phyloP scores from a whole-genome alignment of 2,888 invertebrate species.

The Gerris lacustris region DNA sequence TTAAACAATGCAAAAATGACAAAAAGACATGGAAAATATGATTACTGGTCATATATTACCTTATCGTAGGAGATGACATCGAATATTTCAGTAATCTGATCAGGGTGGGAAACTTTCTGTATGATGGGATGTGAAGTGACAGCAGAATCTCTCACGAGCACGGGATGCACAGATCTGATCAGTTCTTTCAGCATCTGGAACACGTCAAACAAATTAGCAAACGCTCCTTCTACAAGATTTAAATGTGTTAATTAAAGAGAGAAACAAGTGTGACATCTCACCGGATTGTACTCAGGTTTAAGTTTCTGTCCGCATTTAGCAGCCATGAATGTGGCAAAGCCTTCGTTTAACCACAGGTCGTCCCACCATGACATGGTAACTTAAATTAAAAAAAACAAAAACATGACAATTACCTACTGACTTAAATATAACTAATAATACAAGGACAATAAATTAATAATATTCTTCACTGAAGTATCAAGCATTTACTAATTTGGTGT shows the following conservation, averaged over 20 bases:
- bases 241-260: neutral
- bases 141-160: conserved; percentile 61
- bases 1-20: no score
- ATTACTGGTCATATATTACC: conserved; percentile 39
- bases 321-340: conserved; percentile 82
- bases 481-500: no score
- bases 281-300: conserved; percentile 47
- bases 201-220: conserved; percentile 14
- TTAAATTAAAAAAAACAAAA: conserved; percentile 35
- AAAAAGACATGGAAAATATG: no score
- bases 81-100: conserved; percentile 83
- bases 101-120: conserved; percentile 68
- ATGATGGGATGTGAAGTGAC: conserved; percentile 82
- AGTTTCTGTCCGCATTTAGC: conserved; percentile 62
- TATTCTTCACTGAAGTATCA: no score
- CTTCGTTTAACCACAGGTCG: conserved; percentile 86
- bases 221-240: neutral
- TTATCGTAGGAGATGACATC: conserved; percentile 85
- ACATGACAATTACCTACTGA: conserved; percentile 10
- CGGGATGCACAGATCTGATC: conserved; percentile 46
- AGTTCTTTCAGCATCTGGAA: neutral
- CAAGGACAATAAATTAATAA: conserved; percentile 12
- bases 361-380: conserved; percentile 92
- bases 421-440: conserved; percentile 11
- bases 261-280: neutral